Evolutionary conservation across 2,888 invertebrate genomes (phyloP).

Genomic region (Cheilosia vulpina): DNA sequence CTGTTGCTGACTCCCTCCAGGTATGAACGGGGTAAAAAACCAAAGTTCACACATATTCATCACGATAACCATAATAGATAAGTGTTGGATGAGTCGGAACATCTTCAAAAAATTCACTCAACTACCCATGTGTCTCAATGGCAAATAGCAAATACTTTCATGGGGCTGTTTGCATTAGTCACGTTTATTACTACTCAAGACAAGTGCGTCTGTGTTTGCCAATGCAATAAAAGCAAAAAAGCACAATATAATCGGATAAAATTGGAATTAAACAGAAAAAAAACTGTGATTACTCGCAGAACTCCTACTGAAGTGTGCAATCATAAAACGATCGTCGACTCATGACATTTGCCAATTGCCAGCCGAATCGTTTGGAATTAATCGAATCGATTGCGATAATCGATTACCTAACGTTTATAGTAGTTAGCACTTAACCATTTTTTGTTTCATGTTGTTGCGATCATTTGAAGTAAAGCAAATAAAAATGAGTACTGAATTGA

Average conservation of each 20-base stretch:
- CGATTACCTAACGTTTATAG: not conserved
- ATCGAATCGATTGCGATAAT: not conserved
- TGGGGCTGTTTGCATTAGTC: not conserved
- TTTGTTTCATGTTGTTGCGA: not conserved
- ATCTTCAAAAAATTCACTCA: not conserved
- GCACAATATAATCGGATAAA: not conserved
- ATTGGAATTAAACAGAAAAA: not conserved
- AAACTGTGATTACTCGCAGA: not conserved
- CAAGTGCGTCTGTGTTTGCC: not conserved
- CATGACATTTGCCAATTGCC: not conserved
- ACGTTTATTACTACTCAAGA: not conserved
- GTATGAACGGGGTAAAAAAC: not conserved
- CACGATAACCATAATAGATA: not conserved
- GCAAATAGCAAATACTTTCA: not conserved
- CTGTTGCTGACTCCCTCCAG: not conserved
- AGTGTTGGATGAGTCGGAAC: not conserved
- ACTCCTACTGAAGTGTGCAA: not conserved
- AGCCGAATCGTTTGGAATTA: not conserved
- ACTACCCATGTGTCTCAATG: not conserved
- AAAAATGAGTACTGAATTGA: not conserved
- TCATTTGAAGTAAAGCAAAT: not conserved
- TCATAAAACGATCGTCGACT: not conserved
- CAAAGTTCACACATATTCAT: slow-evolving; percentile 12
- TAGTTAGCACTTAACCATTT: not conserved
- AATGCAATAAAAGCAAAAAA: not conserved